Base-by-base conservation (phyloP, 2,888 invertebrate genomes). In the Trichopria drosophilae region DNA sequence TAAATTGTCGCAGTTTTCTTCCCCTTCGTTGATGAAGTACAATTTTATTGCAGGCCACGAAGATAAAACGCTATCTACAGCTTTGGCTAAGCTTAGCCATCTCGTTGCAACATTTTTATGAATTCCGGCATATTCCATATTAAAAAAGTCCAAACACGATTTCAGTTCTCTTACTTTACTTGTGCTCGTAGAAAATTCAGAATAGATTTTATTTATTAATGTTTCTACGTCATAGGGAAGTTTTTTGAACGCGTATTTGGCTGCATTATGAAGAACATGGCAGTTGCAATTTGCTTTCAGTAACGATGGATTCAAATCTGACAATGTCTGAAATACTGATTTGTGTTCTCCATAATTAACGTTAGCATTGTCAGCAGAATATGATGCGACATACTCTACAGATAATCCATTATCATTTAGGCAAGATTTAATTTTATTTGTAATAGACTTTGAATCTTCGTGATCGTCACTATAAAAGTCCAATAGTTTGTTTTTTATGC, bases 211-310 rank as follows among this genome's bases (percentile, higher is more conserved):
- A 9, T 58, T 41, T 24, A 61, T 39, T 20, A 65, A 50, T 48
- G 53, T 63, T 61, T 64, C 62, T 12, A 65, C 58, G 46, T 63
- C 61, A 28, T 48, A 56, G 10, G 55, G 48, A 31, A 62, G 31
- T 7, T 15, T 35, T 53, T 62, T 62, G 26, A 55, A 55, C n/a
- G 60, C 60, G 54, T 60, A 51, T 50, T 53, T 56, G 2, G 34
- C 55, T 37, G 55, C 44, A n/a, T n/a, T n/a, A n/a, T n/a, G n/a
- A n/a, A n/a, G n/a, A n/a, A n/a, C n/a, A n/a, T n/a, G n/a, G n/a
- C n/a, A n/a, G n/a, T n/a, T n/a, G n/a, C n/a, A n/a, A n/a, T n/a
- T n/a, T n/a, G n/a, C n/a, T n/a, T n/a, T n/a, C n/a, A n/a, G n/a
- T n/a, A n/a, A n/a, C n/a, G n/a, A n/a, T n/a, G n/a, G n/a, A n/a